A percentile compares a stretch with the other conserved stretches of the same genome.
Conservation (phyloP, 2,797 vertebrate species). For the Gymnopithys bicolor region DNA sequence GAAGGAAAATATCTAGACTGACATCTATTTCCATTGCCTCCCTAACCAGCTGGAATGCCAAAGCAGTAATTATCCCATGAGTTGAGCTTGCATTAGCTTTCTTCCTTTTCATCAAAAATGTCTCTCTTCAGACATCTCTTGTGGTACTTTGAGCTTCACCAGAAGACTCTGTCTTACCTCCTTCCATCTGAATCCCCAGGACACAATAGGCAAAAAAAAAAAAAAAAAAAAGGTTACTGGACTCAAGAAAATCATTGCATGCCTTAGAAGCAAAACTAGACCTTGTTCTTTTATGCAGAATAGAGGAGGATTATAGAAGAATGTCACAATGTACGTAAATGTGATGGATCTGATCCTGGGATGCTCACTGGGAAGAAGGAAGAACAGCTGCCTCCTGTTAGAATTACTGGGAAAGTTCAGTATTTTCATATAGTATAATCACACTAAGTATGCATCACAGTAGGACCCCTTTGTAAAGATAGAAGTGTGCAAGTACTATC, state of each 20-base stretch:
- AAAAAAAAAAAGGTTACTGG: neutral
- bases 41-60: neutral
- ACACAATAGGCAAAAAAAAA: neutral
- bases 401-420: neutral
- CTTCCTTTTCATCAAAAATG: neutral
- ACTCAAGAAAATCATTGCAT: neutral
- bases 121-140: neutral
- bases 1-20: slow-evolving; percentile 12
- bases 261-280: neutral
- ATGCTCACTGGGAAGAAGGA: neutral
- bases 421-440: neutral
- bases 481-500: neutral
- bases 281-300: neutral
- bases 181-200: neutral
- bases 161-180: neutral
- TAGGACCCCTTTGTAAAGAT: neutral
- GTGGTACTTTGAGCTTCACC: neutral
- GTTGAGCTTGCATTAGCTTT: neutral
- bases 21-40: neutral
- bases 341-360: neutral
- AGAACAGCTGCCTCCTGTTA: neutral
- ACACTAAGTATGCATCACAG: neutral
- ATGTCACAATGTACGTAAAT: neutral
- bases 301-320: neutral
- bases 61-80: neutral